Evolutionary conservation across 2,888 invertebrate genomes (phyloP).

Genomic region (Aradus depressus): DNA sequence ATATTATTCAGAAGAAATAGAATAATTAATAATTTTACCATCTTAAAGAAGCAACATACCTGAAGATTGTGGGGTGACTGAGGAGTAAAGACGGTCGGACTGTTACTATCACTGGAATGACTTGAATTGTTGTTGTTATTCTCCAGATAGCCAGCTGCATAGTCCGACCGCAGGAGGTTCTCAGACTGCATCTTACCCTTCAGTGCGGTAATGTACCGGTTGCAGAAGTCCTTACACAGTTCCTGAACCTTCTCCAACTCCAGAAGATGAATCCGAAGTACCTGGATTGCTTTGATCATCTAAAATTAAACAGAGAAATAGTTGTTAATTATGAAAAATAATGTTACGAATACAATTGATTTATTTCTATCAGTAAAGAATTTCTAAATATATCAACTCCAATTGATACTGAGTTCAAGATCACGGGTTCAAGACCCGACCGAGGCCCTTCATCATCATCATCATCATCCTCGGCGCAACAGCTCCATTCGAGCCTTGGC

Average conservation of each 20-base stretch:
- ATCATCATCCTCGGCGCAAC: no score
- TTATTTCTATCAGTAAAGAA: no score
- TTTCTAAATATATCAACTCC: no score
- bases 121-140: slow-evolving; percentile 33
- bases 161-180: slow-evolving; percentile 69
- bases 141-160: slow-evolving; percentile 41
- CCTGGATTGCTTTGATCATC: slow-evolving; percentile 84
- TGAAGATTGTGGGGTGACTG: slow-evolving; percentile 33
- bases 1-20: no score
- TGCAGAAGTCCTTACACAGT: slow-evolving; percentile 88
- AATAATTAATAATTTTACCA: no score
- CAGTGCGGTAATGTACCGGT: slow-evolving; percentile 79
- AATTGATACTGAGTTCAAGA: no score
- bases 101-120: slow-evolving; percentile 33
- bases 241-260: slow-evolving; percentile 92
- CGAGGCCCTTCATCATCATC: no score
- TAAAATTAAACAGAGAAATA: slow-evolving; percentile 35
- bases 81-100: slow-evolving; percentile 33
- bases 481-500: no score
- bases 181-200: slow-evolving; percentile 87
- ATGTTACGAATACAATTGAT: no score
- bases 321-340: background rate
- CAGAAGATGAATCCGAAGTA: slow-evolving; percentile 78
- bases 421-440: no score
- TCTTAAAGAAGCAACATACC: slow-evolving; percentile 26